Percentiles rank a stretch among this genome's conserved stretches.
phyloP scores from a whole-genome alignment of 35 echinoderm and acorn worm genomes.

The Chiridota heheva region DNA sequence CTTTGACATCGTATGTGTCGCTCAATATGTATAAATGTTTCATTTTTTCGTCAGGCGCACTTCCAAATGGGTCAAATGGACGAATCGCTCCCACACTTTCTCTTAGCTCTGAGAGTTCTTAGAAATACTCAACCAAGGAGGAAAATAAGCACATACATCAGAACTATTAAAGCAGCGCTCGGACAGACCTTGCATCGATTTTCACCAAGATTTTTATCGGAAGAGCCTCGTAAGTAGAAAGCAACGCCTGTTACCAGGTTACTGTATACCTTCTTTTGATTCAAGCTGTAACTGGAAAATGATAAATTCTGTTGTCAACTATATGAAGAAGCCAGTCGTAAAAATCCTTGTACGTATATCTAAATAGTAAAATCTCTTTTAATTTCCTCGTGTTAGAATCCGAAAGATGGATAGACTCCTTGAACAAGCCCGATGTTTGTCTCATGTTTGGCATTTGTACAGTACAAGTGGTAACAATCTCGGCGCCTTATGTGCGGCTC shows the following conservation, averaged over 20 bases:
- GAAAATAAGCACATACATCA: conserved; percentile 26
- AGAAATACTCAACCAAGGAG: conserved; percentile 62
- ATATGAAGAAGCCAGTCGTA: no score
- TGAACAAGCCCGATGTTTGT: conserved; percentile 91
- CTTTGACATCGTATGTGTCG: no score
- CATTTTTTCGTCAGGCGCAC: conserved; percentile 63
- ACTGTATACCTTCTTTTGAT: no score
- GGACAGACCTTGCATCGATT: conserved; percentile 56
- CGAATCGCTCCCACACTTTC: conserved; percentile 84
- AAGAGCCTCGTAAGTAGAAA: conserved; percentile 23
- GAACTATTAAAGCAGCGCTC: conserved; percentile 47
- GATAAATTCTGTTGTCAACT: no score
- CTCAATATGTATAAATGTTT: no score
- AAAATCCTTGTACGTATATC: no score
- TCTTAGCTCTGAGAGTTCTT: conserved; percentile 63
- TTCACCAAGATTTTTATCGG: background rate
- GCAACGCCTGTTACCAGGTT: no score
- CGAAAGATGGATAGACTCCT: conserved; percentile 49
- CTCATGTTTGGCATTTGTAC: conserved; percentile 86
- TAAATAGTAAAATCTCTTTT: no score
- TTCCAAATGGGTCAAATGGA: conserved; percentile 89
- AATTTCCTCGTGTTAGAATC: no score
- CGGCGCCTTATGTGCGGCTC: conserved; percentile 56
- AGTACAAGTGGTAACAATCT: conserved; percentile 29
- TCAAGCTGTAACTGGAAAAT: no score